phyloP scores from a whole-genome alignment of 2,888 invertebrate species.

The Limnephilus lunatus region DNA sequence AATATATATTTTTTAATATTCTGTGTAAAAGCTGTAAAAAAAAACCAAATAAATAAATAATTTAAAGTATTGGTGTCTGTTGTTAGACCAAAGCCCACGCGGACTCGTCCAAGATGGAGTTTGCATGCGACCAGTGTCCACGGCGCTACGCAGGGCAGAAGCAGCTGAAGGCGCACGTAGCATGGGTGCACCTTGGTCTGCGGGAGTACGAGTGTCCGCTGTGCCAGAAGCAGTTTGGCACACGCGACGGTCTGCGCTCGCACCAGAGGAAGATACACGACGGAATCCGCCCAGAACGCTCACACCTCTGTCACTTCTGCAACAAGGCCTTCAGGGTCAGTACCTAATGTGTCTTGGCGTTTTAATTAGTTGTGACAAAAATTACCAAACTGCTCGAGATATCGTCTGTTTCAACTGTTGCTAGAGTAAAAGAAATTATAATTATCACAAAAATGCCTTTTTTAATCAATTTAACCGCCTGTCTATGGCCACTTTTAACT shows the following conservation, averaged over 20 bases:
- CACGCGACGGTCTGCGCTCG: slow-evolving; percentile 67
- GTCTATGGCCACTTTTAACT: too few species aligned
- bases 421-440: too few species aligned
- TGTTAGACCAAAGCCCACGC: neutral
- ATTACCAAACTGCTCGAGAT: too few species aligned
- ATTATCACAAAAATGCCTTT: too few species aligned
- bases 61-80: neutral
- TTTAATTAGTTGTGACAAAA: neutral
- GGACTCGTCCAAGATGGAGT: neutral
- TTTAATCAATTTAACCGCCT: too few species aligned
- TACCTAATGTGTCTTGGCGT: neutral
- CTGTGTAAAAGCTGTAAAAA: too few species aligned
- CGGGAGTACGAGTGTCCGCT: slow-evolving; percentile 67
- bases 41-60: too few species aligned
- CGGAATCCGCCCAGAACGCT: slow-evolving; percentile 65
- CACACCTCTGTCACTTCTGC: slow-evolving; percentile 68
- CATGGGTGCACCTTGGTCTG: slow-evolving; percentile 59
- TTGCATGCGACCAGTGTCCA: slow-evolving; percentile 54
- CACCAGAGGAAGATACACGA: slow-evolving; percentile 68
- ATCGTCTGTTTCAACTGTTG: too few species aligned
- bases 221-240: slow-evolving; percentile 68
- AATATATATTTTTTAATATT: too few species aligned
- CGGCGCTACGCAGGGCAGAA: slow-evolving; percentile 56
- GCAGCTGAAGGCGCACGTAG: slow-evolving; percentile 56
- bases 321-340: slow-evolving; percentile 68